A percentile compares a stretch with the other conserved stretches of the same genome.
Conservation (phyloP, 2,113 vertebrate genomes). For the Hystrix brachyura region DNA sequence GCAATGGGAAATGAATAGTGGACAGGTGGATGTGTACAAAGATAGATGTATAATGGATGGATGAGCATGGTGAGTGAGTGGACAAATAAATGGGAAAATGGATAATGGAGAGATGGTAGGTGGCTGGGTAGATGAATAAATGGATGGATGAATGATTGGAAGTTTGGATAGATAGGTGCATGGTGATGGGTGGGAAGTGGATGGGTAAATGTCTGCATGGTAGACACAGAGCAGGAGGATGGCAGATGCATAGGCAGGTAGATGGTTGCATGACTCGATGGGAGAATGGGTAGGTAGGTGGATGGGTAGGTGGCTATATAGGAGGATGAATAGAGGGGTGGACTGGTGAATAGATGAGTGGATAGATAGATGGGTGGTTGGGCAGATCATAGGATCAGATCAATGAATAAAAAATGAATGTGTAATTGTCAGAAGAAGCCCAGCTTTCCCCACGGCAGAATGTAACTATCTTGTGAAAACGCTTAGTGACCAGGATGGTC, state of each 20-base stretch:
- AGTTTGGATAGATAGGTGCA: not conserved
- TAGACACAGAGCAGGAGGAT: no score
- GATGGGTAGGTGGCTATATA: not conserved
- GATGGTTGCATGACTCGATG: no score
- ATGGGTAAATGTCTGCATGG: not conserved
- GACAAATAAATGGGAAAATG: not conserved
- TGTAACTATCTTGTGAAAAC: no score
- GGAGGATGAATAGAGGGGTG: not conserved
- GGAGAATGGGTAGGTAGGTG: not conserved
- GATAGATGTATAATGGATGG: not conserved
- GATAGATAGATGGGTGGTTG: not conserved
- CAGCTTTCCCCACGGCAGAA: not conserved
- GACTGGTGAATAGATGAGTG: not conserved
- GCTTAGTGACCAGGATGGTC: not conserved
- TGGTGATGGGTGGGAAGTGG: not conserved
- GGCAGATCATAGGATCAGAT: not conserved
- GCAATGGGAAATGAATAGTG: not conserved
- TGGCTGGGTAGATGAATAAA: no score
- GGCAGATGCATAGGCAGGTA: not conserved
- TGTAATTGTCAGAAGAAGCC: no score
- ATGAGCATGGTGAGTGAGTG: no score
- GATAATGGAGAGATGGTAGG: not conserved
- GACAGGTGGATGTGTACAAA: not conserved
- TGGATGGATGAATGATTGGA: no score
- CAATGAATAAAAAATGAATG: not conserved